Conservation (phyloP, 2,113 vertebrate genomes). For the Oryzias celebensis region DNA sequence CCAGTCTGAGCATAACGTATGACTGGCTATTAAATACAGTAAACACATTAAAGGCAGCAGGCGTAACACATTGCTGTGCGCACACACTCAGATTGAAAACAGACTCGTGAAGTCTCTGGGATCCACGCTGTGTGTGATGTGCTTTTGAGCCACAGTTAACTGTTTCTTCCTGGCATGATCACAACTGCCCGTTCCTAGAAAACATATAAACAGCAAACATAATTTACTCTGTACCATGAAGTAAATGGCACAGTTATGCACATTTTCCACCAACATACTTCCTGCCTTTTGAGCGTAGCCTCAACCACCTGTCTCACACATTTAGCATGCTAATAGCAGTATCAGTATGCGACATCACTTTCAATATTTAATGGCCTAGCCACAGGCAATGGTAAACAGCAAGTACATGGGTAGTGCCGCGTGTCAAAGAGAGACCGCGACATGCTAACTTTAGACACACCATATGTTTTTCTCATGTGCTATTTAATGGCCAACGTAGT, state of each 20-base stretch:
- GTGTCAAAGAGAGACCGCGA: conserved; percentile 62
- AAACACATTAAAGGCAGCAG: conserved; percentile 54
- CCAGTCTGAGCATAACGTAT: conserved; percentile 26
- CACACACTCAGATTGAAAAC: conserved; percentile 55
- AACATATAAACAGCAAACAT: conserved; percentile 66
- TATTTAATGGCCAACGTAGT: conserved; percentile 50
- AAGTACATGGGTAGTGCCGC: conserved; percentile 50
- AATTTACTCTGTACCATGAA: conserved; percentile 60
- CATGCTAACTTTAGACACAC: conserved; percentile 65
- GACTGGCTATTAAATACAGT: conserved; percentile 43
- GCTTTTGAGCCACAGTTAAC: conserved; percentile 53
- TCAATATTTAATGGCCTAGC: conserved; percentile 67
- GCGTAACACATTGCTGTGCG: conserved; percentile 45
- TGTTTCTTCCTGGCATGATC: conserved; percentile 47
- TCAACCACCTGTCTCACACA: conserved; percentile 71
- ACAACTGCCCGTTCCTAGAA: conserved; percentile 50
- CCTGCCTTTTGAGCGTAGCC: conserved; percentile 53
- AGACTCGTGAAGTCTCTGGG: conserved; percentile 48
- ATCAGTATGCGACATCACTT: conserved; percentile 68
- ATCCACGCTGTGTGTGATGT: conserved; percentile 44
- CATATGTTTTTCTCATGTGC: conserved; percentile 72
- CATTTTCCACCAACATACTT: conserved; percentile 60
- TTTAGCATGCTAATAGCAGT: conserved; percentile 65
- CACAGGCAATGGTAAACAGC: conserved; percentile 67
- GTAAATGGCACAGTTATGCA: conserved; percentile 51